Evolutionary conservation across 2,888 invertebrate species (phyloP).

Genomic region (Noctua janthe): DNA sequence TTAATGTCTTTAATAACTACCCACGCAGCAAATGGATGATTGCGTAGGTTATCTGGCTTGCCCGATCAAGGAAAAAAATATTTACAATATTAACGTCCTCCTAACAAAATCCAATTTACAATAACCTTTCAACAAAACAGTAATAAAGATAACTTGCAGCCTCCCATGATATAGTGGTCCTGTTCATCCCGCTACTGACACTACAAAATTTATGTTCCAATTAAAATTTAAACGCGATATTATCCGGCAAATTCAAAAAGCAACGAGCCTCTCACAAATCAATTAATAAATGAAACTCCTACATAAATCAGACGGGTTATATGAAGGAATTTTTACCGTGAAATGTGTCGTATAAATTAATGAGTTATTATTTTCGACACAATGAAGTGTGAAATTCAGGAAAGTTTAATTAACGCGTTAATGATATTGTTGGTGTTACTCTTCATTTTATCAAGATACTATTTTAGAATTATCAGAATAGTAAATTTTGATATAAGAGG

Average conservation of each 20-base stretch:
- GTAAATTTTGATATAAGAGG: too few species aligned
- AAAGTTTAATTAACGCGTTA: slow-evolving; percentile 48
- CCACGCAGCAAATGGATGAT: neutral
- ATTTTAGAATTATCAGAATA: neutral
- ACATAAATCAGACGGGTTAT: slow-evolving; percentile 70
- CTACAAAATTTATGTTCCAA: slow-evolving; percentile 73
- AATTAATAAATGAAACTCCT: slow-evolving; percentile 71
- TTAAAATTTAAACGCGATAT: slow-evolving; percentile 73
- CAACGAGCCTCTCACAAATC: slow-evolving; percentile 68
- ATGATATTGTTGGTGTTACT: neutral
- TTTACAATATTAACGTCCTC: slow-evolving; percentile 24
- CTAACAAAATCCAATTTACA: slow-evolving; percentile 61
- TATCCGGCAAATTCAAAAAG: slow-evolving; percentile 69
- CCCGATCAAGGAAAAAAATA: slow-evolving; percentile 9
- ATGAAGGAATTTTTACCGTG: slow-evolving; percentile 43
- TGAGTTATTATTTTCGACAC: slow-evolving; percentile 40
- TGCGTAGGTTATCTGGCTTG: neutral
- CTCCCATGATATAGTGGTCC: slow-evolving; percentile 54
- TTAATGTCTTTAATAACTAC: neutral
- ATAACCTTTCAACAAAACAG: slow-evolving; percentile 62
- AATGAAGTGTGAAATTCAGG: slow-evolving; percentile 44
- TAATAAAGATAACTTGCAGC: slow-evolving; percentile 63
- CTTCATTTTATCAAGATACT: neutral
- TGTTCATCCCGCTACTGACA: slow-evolving; percentile 60
- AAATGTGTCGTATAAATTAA: slow-evolving; percentile 38